Percentiles rank a stretch among this genome's conserved stretches.
phyloP scores from a whole-genome alignment of 2,888 invertebrate species.

The Drosophila incognita region DNA sequence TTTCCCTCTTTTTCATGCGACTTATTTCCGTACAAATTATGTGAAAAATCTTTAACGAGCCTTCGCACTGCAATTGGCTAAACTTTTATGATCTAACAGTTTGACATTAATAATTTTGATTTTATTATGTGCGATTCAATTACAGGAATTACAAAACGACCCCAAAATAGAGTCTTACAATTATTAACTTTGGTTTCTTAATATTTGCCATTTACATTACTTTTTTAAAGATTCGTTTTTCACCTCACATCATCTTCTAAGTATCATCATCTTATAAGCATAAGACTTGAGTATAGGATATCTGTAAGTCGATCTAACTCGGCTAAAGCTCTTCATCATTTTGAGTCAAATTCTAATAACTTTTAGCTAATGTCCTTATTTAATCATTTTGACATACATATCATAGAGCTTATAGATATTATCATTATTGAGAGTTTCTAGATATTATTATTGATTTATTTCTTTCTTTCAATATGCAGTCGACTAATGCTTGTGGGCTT shows the following conservation, averaged over 20 bases:
- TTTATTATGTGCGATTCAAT: neutral
- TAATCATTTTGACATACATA: neutral
- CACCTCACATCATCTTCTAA: neutral
- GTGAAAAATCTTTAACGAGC: conserved; percentile 69
- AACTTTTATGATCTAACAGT: conserved; percentile 47
- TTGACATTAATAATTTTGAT: neutral
- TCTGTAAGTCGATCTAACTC: neutral
- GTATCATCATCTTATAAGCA: neutral
- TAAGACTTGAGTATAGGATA: neutral
- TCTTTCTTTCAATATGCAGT: too few relatives aligned
- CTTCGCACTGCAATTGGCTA: conserved; percentile 9
- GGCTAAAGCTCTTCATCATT: neutral
- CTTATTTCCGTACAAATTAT: conserved; percentile 67
- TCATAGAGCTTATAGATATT: too few relatives aligned
- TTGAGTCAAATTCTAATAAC: neutral
- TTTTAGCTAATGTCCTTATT: neutral
- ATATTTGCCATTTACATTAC: neutral
- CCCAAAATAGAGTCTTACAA: neutral
- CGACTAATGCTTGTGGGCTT: fast-evolving
- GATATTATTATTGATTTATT: neutral
- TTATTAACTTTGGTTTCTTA: neutral
- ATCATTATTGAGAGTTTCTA: neutral
- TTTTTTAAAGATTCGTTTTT: neutral
- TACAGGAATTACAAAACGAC: neutral
- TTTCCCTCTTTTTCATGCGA: conserved; percentile 54